phyloP scores from a whole-genome alignment of 2,113 vertebrate genomes.

The Syngnathoides biaculeatus region DNA sequence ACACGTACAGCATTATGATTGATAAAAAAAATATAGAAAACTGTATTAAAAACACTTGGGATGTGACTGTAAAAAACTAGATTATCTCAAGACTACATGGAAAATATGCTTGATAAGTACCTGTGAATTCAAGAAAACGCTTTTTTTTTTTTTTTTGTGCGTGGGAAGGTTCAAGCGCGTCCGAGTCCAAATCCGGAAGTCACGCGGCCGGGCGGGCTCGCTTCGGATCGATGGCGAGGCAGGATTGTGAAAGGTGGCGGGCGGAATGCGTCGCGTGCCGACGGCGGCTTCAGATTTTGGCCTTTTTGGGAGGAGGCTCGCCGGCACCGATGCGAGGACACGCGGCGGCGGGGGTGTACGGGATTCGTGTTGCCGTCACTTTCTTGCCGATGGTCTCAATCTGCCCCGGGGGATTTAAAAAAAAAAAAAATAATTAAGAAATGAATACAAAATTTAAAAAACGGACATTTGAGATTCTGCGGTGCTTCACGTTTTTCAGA shows the following conservation, averaged over 20 bases:
- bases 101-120: conserved; percentile 1
- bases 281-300: conserved; percentile 74
- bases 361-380: conserved; percentile 83
- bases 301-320: conserved; percentile 86
- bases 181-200: conserved; percentile 6
- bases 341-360: conserved; percentile 83
- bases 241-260: conserved; percentile 8
- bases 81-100: background rate
- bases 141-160: no score
- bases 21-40: conserved; percentile 46
- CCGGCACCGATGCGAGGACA: conserved; percentile 75
- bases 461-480: no score
- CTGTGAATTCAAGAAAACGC: conserved; percentile 8
- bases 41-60: conserved; percentile 42
- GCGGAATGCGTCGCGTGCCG: conserved; percentile 33
- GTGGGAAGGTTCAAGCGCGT: conserved; percentile 11
- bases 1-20: conserved; percentile 23
- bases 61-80: conserved; percentile 9
- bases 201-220: background rate
- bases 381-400: conserved; percentile 98
- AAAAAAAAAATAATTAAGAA: background rate
- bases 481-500: background rate
- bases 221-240: background rate
- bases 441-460: no score
- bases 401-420: conserved; percentile 53